phyloP scores from a whole-genome alignment of 1,140 invertebrate genomes.

The Orchesella cincta region DNA sequence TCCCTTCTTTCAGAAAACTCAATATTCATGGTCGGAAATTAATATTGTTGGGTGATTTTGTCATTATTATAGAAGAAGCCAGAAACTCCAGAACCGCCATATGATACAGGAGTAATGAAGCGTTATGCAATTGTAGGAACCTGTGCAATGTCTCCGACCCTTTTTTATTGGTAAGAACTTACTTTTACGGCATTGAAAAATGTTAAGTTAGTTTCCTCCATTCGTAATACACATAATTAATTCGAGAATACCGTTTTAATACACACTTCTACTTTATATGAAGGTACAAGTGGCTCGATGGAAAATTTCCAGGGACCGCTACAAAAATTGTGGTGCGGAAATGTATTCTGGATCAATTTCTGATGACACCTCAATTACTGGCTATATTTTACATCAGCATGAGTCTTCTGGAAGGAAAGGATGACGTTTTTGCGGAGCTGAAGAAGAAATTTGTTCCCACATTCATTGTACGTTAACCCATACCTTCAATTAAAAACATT shows the following conservation, averaged over 20 bases:
- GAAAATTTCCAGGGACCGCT: constrained; percentile 66
- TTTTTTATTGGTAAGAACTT: constrained; percentile 64
- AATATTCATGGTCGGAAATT: constrained; percentile 35
- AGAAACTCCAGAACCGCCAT: constrained; percentile 56
- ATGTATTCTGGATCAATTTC: constrained; percentile 73
- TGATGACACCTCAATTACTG: constrained; percentile 71
- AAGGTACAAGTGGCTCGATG: constrained; percentile 81
- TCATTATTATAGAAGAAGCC: constrained; percentile 54
- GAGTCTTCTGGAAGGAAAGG: constrained; percentile 69
- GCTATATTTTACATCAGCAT: constrained; percentile 71
- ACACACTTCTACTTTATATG: too few species aligned
- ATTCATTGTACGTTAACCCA: constrained; percentile 60
- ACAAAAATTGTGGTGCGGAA: constrained; percentile 68
- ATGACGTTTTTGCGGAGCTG: constrained; percentile 69
- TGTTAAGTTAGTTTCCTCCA: neutral
- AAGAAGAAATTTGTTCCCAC: constrained; percentile 71
- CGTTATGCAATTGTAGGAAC: constrained; percentile 66
- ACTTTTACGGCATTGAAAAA: too few species aligned
- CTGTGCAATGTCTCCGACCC: constrained; percentile 62
- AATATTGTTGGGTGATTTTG: too few species aligned
- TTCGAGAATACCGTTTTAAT: too few species aligned
- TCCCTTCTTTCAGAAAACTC: neutral
- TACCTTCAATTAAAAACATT: neutral
- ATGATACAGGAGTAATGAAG: constrained; percentile 61
- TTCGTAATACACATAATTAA: neutral